These are phyloP conservation scores for Hozukius guyotensis DNA, from an alignment of 2,797 vertebrate genomes.

Conservation along the genomic window DNA sequence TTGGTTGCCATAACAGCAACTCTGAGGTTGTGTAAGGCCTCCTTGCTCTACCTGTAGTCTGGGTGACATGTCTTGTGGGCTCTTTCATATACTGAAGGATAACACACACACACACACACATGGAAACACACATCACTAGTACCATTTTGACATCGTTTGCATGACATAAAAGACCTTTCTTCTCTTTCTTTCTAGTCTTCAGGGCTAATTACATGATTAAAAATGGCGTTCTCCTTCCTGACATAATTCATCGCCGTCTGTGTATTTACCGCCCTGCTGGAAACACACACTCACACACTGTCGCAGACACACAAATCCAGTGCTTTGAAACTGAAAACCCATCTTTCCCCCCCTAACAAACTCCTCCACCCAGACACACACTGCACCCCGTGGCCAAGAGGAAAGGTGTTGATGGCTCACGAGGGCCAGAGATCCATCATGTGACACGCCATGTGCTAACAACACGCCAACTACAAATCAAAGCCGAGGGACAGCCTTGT, in stretches of 20 bases:
- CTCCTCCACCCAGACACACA: conserved; percentile 14
- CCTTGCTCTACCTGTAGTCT: conserved; percentile 35
- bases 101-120: background rate
- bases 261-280: conserved; percentile 45
- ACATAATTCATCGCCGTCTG: conserved; percentile 77
- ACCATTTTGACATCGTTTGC: conserved; percentile 20
- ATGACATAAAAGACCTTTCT: conserved; percentile 54
- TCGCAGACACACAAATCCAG: conserved; percentile 50
- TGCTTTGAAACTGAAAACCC: conserved; percentile 84
- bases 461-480: conserved; percentile 54
- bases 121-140: conserved; percentile 1
- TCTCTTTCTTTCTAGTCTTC: conserved; percentile 50
- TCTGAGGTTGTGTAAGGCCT: conserved; percentile 13
- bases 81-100: background rate
- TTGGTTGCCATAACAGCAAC: conserved; percentile 38
- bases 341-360: conserved; percentile 23
- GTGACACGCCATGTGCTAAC: conserved; percentile 38
- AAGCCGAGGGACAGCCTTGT: conserved; percentile 23
- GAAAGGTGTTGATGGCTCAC: conserved; percentile 63
- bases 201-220: conserved; percentile 87
- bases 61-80: conserved; percentile 5
- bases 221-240: conserved; percentile 81
- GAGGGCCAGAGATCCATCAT: conserved; percentile 67
- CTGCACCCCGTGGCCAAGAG: conserved; percentile 19
- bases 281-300: conserved; percentile 22